Percentiles rank a stretch among this genome's conserved stretches.
phyloP scores from a whole-genome alignment of 2,888 invertebrate species.

The Ochropacha duplaris region DNA sequence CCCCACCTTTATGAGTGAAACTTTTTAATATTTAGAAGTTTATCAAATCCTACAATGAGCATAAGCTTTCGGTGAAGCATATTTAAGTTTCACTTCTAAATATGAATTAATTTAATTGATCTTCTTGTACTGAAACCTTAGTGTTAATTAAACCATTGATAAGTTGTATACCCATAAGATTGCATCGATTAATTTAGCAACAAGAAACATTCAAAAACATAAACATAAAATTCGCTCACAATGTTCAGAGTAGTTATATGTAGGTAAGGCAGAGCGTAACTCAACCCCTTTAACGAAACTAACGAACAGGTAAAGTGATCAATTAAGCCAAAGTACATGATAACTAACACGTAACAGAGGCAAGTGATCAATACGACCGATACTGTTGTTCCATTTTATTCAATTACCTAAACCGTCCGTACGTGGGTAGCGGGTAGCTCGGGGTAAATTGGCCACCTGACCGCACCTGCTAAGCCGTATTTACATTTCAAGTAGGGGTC shows the following conservation, averaged over 20 bases:
- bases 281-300: background rate
- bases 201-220: no score
- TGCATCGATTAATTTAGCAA: no score
- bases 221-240: background rate
- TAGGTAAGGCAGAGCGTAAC: background rate
- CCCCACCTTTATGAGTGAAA: no score
- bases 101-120: no score
- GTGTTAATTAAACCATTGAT: no score
- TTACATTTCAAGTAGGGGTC: background rate
- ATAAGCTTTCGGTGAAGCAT: no score
- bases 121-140: no score
- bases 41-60: no score
- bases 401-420: slow-evolving; percentile 28
- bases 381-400: slow-evolving; percentile 31
- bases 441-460: slow-evolving; percentile 17
- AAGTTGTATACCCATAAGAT: no score
- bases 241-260: background rate
- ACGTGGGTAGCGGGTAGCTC: slow-evolving; percentile 21
- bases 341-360: slow-evolving; percentile 23
- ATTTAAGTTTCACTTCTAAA: no score
- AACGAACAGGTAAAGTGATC: slow-evolving; percentile 1
- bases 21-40: no score
- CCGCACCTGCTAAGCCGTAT: slow-evolving; percentile 23
- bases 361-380: slow-evolving; percentile 30
- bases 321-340: slow-evolving; percentile 8